phyloP scores from a whole-genome alignment of 2,113 vertebrate genomes.

The Oriolus oriolus region DNA sequence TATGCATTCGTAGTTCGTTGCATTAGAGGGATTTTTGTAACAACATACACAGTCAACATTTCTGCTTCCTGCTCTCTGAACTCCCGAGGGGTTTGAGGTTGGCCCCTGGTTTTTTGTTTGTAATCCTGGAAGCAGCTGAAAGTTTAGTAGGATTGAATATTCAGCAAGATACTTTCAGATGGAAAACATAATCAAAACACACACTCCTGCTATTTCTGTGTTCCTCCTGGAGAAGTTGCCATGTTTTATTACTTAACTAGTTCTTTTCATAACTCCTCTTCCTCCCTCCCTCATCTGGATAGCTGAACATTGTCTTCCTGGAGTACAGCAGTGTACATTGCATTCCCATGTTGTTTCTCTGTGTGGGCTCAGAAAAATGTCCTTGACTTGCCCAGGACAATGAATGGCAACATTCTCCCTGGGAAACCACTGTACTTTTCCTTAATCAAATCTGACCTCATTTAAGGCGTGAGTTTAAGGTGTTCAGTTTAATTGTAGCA shows the following conservation, averaged over 20 bases:
- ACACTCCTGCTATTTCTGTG: background rate
- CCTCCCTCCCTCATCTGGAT: background rate
- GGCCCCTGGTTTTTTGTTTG: background rate
- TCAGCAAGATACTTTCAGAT: background rate
- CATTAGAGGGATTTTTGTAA: background rate
- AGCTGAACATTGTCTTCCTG: background rate
- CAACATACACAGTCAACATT: background rate
- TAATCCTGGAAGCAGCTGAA: background rate
- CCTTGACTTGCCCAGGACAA: background rate
- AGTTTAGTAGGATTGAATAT: background rate
- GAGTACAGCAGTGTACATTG: background rate
- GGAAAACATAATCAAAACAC: background rate
- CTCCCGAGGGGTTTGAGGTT: background rate
- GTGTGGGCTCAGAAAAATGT: background rate
- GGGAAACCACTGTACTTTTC: background rate
- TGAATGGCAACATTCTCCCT: background rate
- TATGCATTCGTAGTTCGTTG: accelerated
- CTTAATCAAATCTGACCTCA: background rate
- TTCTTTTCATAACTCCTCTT: background rate
- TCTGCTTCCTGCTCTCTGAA: background rate
- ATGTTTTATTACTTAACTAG: background rate
- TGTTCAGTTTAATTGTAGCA: background rate
- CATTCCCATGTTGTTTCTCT: background rate
- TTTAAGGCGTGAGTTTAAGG: background rate
- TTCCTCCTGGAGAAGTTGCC: background rate